These are phyloP conservation scores for Geopemphigus sp. DNA, from an alignment of 1,140 invertebrate species.

Conservation along the genomic window DNA sequence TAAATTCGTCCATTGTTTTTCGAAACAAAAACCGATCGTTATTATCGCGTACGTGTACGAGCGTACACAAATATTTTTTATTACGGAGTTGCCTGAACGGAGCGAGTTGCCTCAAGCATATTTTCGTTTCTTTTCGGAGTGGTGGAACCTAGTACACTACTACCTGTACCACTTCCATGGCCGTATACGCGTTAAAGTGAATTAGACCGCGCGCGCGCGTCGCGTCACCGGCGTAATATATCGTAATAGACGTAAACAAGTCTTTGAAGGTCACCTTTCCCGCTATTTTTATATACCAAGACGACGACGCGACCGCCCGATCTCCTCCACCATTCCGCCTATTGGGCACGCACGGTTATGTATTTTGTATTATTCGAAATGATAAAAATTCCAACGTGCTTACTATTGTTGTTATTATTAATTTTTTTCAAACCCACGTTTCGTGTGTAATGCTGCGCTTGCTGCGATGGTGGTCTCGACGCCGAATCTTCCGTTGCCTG, in stretches of 20 bases:
- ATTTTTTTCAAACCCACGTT: too few species aligned
- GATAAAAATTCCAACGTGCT: too few species aligned
- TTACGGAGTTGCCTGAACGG: too few species aligned
- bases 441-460: neutral
- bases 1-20: neutral
- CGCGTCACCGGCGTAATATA: too few species aligned
- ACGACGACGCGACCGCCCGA: neutral
- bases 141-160: too few species aligned
- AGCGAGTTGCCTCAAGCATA: conserved; percentile 2
- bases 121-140: conserved; percentile 2
- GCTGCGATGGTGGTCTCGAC: conserved; percentile 28
- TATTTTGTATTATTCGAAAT: neutral
- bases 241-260: conserved; percentile 40
- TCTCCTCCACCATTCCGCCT: neutral
- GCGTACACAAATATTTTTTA: too few species aligned
- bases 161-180: too few species aligned
- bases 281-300: conserved; percentile 4
- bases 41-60: neutral
- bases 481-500: conserved; percentile 4
- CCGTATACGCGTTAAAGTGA: conserved; percentile 10
- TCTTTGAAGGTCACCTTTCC: conserved; percentile 44
- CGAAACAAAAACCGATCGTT: neutral
- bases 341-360: neutral
- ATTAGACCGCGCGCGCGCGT: conserved; percentile 27
- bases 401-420: neutral